Percentiles rank a stretch among this genome's conserved stretches.
Evolutionary conservation across 2,888 invertebrate genomes (phyloP).

Genomic region (Rhamnusium bicolor): DNA sequence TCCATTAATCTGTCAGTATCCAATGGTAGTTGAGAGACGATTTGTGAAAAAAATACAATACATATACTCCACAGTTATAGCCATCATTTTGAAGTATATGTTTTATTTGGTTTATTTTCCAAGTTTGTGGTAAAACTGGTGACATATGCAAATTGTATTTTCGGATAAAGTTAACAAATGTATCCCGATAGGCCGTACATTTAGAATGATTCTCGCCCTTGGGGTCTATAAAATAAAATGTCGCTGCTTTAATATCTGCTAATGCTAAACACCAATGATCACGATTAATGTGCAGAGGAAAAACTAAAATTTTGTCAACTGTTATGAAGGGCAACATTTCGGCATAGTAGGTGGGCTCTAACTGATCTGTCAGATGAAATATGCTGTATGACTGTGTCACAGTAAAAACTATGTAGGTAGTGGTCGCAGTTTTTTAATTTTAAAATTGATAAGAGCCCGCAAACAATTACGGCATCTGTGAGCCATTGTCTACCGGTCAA

Average conservation of each 20-base stretch:
- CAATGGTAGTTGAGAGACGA: not conserved
- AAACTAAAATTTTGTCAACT: not conserved
- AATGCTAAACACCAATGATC: constrained; percentile 1
- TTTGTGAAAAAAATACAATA: not conserved
- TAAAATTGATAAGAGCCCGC: not conserved
- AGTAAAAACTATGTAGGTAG: not conserved
- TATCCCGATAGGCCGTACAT: not conserved
- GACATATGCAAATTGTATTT: not conserved
- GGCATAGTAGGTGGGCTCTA: not conserved
- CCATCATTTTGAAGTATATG: not conserved
- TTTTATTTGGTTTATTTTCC: not conserved
- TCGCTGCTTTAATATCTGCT: not conserved
- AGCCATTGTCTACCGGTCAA: not conserved
- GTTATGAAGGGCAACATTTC: not conserved
- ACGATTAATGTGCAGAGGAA: not conserved
- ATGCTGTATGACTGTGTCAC: not conserved
- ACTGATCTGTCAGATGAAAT: not conserved
- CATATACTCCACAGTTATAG: not conserved
- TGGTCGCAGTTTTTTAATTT: not conserved
- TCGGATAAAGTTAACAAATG: not conserved
- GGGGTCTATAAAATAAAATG: not conserved
- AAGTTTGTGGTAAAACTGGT: not conserved
- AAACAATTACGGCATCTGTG: constrained; percentile 1
- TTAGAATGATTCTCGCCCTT: not conserved
- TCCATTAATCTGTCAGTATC: not conserved